phyloP scores from a whole-genome alignment of 2,888 invertebrate genomes.

The Spodoptera littoralis region DNA sequence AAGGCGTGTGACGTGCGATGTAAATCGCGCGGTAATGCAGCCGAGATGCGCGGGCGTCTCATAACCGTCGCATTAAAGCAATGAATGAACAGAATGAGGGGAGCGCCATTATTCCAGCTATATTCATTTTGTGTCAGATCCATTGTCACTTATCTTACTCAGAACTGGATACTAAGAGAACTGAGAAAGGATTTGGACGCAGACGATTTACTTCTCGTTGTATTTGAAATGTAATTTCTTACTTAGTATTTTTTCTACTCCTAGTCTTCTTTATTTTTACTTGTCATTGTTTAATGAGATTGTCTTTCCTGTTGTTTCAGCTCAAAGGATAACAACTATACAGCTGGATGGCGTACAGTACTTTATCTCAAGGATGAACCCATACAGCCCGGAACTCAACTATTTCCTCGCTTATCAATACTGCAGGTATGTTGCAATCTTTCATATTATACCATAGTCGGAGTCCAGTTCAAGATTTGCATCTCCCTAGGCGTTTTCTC shows the following conservation, averaged over 20 bases:
- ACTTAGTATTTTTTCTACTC: too few species aligned
- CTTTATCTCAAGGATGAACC: slow-evolving; percentile 95
- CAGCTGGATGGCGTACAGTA: slow-evolving; percentile 95
- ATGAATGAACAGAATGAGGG: slow-evolving; percentile 64
- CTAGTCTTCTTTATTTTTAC: neutral
- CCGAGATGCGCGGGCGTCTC: slow-evolving; percentile 62
- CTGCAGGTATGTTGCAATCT: slow-evolving; percentile 87
- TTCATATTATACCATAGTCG: slow-evolving; percentile 47
- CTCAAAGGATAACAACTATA: slow-evolving; percentile 95
- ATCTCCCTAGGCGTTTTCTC: slow-evolving; percentile 55
- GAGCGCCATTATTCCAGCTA: slow-evolving; percentile 65
- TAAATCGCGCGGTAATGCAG: slow-evolving; percentile 51
- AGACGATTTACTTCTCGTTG: neutral
- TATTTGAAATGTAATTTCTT: neutral
- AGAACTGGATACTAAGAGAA: slow-evolving; percentile 36
- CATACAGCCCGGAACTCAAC: slow-evolving; percentile 95
- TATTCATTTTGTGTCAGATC: slow-evolving; percentile 68
- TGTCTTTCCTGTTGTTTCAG: slow-evolving; percentile 85
- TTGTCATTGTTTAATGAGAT: slow-evolving; percentile 20
- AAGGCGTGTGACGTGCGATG: slow-evolving; percentile 37
- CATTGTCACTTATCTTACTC: slow-evolving; percentile 63
- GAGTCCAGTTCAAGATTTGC: slow-evolving; percentile 32
- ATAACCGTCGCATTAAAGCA: slow-evolving; percentile 62
- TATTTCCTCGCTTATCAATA: slow-evolving; percentile 96
- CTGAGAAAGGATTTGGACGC: slow-evolving; percentile 11